These are phyloP conservation scores for Conopomorpha cramerella DNA, from an alignment of 1,140 invertebrate species.

Conservation along the genomic window DNA sequence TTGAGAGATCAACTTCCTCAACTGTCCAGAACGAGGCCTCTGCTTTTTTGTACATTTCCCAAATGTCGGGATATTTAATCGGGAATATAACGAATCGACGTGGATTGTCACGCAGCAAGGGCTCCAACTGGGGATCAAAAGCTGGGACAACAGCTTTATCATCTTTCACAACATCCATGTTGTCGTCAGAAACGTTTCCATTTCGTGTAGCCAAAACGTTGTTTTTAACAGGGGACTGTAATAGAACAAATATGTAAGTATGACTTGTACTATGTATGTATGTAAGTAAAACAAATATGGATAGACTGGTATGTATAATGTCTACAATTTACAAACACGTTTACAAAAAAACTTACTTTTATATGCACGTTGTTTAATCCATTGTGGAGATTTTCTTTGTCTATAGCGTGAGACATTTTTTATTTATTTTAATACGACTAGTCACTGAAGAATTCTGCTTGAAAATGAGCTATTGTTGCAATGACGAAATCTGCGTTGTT, in stretches of 20 bases:
- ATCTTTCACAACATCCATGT: slow-evolving; percentile 20
- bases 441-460: too few species aligned
- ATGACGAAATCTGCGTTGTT: too few species aligned
- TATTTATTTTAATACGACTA: too few species aligned
- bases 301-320: too few species aligned
- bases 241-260: too few species aligned
- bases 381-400: slow-evolving; percentile 36
- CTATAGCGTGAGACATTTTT: too few species aligned
- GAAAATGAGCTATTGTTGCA: too few species aligned
- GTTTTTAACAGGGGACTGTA: slow-evolving; percentile 41
- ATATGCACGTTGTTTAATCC: slow-evolving; percentile 31
- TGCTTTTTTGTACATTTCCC: slow-evolving; percentile 99
- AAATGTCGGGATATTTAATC: slow-evolving; percentile 93
- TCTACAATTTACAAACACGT: too few species aligned
- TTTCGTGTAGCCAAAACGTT: slow-evolving; percentile 22
- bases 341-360: slow-evolving; percentile 18
- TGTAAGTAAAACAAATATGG: too few species aligned
- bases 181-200: slow-evolving; percentile 22
- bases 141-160: slow-evolving; percentile 10
- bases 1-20: slow-evolving; percentile 93
- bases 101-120: slow-evolving; percentile 88
- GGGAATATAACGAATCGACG: slow-evolving; percentile 95
- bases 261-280: too few species aligned
- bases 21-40: slow-evolving; percentile 99
- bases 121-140: slow-evolving; percentile 81